Percentiles rank a stretch among this genome's conserved stretches.
Evolutionary conservation across 2,888 invertebrate species (phyloP).

Genomic region (Drosophila siamana): DNA sequence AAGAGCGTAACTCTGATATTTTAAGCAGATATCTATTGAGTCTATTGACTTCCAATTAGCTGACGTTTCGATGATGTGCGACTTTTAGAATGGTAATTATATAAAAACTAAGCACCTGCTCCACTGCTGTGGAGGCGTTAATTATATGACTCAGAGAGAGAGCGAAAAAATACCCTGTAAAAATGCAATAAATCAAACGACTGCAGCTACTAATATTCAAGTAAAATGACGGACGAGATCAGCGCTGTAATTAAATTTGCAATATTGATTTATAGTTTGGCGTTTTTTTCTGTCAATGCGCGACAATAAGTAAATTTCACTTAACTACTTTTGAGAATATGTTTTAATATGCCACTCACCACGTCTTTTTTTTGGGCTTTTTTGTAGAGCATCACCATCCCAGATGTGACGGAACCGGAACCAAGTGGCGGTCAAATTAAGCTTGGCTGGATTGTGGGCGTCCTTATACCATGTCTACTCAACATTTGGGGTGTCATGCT

Average conservation of each 20-base stretch:
- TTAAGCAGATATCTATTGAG: background rate
- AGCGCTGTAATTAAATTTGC: background rate
- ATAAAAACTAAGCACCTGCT: constrained; percentile 32
- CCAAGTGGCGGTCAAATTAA: constrained; percentile 88
- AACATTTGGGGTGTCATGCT: constrained; percentile 99
- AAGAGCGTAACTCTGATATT: constrained; percentile 4
- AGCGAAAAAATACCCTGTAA: background rate
- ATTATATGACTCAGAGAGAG: background rate
- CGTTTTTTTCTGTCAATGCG: too few species aligned
- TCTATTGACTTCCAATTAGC: constrained; percentile 14
- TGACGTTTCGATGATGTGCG: constrained; percentile 20
- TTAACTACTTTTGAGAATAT: too few species aligned
- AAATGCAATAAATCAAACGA: background rate
- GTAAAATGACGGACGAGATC: background rate
- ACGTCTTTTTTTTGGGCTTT: background rate
- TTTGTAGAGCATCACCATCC: constrained; percentile 76
- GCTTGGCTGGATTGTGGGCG: constrained; percentile 96
- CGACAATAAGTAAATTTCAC: too few species aligned
- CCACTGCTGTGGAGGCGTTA: constrained; percentile 19
- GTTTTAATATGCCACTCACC: background rate
- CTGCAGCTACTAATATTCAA: background rate
- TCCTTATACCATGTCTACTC: constrained; percentile 95
- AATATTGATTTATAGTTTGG: too few species aligned
- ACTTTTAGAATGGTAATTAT: constrained; percentile 58
- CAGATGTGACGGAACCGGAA: constrained; percentile 71